Evolutionary conservation across 2,113 vertebrate species (phyloP), one percentile per base, ranked within the genome.

Genomic region (Cheilinus undulatus): DNA sequence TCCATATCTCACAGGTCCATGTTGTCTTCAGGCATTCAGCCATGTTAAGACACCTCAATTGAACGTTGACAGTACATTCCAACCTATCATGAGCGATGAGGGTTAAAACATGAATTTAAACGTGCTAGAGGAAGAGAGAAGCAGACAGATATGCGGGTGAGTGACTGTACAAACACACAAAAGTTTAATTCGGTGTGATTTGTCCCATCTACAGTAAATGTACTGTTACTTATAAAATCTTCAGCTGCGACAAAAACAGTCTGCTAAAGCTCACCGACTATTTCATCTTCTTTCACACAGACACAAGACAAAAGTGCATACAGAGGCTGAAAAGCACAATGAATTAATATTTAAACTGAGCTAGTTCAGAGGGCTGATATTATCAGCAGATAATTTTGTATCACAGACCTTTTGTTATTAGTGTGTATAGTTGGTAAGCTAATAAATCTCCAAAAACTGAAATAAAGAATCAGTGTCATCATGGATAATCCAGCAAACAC

Each of bases 251-350:
- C n/a, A n/a, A n/a, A n/a, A n/a, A n/a, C n/a, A n/a, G n/a, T n/a
- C n/a, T n/a, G n/a, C n/a, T n/a, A n/a, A n/a, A n/a, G n/a, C n/a
- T n/a, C n/a, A n/a, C n/a, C n/a, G n/a, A n/a, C n/a, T n/a, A n/a
- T n/a, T n/a, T n/a, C n/a, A 23, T 48, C 14, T 52, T 52, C 36
- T 32, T 50, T 56, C 26, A 42, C 9, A 51, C n/a, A 67, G 32
- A 38, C 51, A 12, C 19, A 28, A 54, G 26, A 28, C 28, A 48
- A 70, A 76, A 36, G 27, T 52, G 7, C 56, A 62, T 32, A 45
- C 0, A 36, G 27, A 63, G 26, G 30, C 10, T 30, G 24, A 57
- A 40, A 62, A 67, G n/a, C 22, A 51, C 17, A 70, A 53, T 8
- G 56, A 22, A 69, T 62, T 1, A 52, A 20, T 32, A 22, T 7